Evolutionary conservation across 2,888 invertebrate species (phyloP), one percentile per base, ranked within the genome.

Genomic region (Chrysodeixis includens): DNA sequence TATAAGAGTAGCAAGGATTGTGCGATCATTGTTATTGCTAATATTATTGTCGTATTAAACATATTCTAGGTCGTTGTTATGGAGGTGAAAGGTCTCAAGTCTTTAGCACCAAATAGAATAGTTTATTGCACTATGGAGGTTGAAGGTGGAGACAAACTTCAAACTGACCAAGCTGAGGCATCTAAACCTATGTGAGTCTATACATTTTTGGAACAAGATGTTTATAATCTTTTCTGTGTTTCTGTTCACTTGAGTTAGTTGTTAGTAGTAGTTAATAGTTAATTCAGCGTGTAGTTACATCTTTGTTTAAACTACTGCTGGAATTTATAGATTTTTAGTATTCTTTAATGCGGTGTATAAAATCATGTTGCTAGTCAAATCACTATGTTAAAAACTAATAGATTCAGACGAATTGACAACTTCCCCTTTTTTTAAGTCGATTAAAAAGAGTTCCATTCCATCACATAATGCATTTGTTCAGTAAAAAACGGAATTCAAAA

Each of bases 81-180:
- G 98, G 99, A 99, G 96, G 99, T 99, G 62, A 99, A 99, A 93
- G 99, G 99, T 81, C 96, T 99, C 79, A 99, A 99, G 95, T 99
- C 99, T 62, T 95, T 99, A 87, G 98, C 99, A 74, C 98, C 99
- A 40, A 99, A 99, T 96, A 97, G 99, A 87, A 99, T 99, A 90
- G 99, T 99, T 58, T 99, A 99, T 95, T 99, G 99, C 93, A 99
- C 99, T 22, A 99, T 99, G 99, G 99, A 99, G 95, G 99, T 99
- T 44, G 99, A 99, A 93, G 99, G 99, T 71, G 99, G 99, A 53
- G 99, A 99, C 89, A 99, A 99, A 92, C 96, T 99, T 70, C 99
- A 99, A 95, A 99, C 99, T 1, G 99, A 99, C 94, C 99, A 99
- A 94, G 99, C 99, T 0, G 99, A 99, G 95, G 99, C 99, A 26